A percentile compares a stretch with the other conserved stretches of the same genome.
Evolutionary conservation across 2,113 vertebrate species (phyloP).

Genomic region (Vulpes lagopus): DNA sequence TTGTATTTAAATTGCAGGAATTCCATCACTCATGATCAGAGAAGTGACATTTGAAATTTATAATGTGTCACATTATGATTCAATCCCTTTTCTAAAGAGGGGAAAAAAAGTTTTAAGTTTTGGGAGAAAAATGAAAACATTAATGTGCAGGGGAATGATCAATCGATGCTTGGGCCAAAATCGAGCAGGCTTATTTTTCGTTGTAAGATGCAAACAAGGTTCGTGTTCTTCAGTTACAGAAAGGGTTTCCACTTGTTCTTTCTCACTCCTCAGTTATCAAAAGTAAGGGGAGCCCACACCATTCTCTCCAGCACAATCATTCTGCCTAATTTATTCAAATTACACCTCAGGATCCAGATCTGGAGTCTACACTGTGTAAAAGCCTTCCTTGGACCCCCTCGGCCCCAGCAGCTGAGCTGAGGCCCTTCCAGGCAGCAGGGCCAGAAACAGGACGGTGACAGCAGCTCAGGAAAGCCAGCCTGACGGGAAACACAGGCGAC

Average conservation of each 20-base stretch:
- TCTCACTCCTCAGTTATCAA: neutral
- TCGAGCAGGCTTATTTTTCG: neutral
- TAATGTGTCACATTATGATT: conserved; percentile 21
- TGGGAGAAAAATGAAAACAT: neutral
- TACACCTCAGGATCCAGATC: neutral
- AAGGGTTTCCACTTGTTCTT: neutral
- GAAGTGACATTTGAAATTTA: conserved; percentile 41
- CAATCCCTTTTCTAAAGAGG: neutral
- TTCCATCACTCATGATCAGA: conserved; percentile 53
- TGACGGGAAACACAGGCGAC: neutral
- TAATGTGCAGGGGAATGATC: neutral
- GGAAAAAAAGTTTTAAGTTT: neutral
- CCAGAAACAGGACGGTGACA: accelerated
- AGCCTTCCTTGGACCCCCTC: neutral
- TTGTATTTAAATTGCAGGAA: conserved; percentile 41
- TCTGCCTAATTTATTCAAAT: neutral
- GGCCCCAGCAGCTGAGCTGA: neutral
- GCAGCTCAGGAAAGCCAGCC: neutral
- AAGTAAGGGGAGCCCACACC: neutral
- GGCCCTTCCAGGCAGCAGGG: accelerated
- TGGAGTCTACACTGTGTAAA: neutral
- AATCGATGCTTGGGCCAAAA: neutral
- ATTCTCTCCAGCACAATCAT: neutral
- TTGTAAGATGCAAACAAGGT: neutral
- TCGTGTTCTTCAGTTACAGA: accelerated